phyloP scores from a whole-genome alignment of 2,888 invertebrate species.

The Troides oblongomaculatus region DNA sequence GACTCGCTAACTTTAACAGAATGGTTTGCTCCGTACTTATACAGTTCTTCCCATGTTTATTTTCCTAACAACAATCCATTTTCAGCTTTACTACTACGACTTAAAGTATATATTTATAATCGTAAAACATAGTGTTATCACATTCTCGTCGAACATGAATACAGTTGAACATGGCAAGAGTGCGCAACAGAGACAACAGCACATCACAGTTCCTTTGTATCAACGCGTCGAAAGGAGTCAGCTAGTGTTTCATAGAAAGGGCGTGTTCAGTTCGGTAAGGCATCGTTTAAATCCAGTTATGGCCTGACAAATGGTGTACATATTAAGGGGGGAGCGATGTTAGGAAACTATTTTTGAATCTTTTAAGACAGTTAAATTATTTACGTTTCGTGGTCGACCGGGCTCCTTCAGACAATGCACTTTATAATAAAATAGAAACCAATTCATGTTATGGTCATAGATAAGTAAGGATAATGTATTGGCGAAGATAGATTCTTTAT shows the following conservation, averaged over 20 bases:
- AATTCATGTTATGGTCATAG: slow-evolving; percentile 72
- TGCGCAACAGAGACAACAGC: slow-evolving; percentile 54
- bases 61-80: slow-evolving; percentile 36
- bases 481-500: slow-evolving; percentile 74
- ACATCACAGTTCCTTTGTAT: slow-evolving; percentile 21
- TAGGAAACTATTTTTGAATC: slow-evolving; percentile 81
- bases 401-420: slow-evolving; percentile 75
- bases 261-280: slow-evolving; percentile 68
- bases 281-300: slow-evolving; percentile 79
- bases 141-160: slow-evolving; percentile 57
- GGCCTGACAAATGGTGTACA: slow-evolving; percentile 80
- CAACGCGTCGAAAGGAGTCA: slow-evolving; percentile 45
- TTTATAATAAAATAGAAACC: slow-evolving; percentile 79
- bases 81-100: slow-evolving; percentile 26
- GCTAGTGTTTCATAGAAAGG: slow-evolving; percentile 49
- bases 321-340: slow-evolving; percentile 79
- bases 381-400: slow-evolving; percentile 73
- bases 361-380: slow-evolving; percentile 81
- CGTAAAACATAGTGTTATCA: slow-evolving; percentile 43
- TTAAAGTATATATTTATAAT: slow-evolving; percentile 39
- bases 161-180: slow-evolving; percentile 62
- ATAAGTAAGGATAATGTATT: slow-evolving; percentile 76
- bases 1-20: slow-evolving; percentile 76
- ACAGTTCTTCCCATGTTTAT: slow-evolving; percentile 60
- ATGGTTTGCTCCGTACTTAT: slow-evolving; percentile 69